Percentiles rank a stretch among this genome's conserved stretches.
phyloP scores from a whole-genome alignment of 2,888 invertebrate species.

The Luperina nickerlii region DNA sequence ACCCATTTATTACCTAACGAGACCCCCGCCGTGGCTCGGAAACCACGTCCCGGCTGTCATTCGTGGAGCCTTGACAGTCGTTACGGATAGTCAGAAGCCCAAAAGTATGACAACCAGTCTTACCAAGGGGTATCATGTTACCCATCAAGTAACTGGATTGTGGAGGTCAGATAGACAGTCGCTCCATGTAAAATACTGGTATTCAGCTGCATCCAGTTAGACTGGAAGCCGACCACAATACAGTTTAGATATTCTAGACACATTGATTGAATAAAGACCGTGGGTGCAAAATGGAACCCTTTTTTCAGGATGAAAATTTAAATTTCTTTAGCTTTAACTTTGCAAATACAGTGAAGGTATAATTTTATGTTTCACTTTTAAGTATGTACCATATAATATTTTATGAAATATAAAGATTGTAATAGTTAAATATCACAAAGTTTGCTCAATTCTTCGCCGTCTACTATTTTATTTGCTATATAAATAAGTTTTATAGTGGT shows the following conservation, averaged over 20 bases:
- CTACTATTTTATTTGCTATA: background rate
- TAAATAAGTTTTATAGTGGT: conserved; percentile 15
- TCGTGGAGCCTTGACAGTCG: background rate
- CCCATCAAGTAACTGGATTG: too few species aligned
- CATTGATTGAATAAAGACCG: background rate
- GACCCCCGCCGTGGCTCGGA: background rate
- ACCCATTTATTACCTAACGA: background rate
- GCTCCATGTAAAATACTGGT: background rate
- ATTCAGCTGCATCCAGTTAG: too few species aligned
- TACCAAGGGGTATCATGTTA: background rate
- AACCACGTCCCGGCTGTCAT: background rate
- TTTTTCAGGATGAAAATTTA: conserved; percentile 11
- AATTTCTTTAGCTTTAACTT: background rate
- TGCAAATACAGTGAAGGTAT: background rate
- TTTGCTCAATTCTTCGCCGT: background rate
- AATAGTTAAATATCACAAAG: conserved; percentile 4
- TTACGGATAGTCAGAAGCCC: background rate
- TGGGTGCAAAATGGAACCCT: background rate
- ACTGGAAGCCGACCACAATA: too few species aligned
- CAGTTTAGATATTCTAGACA: too few species aligned
- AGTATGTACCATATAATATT: background rate
- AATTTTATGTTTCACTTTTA: background rate
- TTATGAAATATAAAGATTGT: background rate
- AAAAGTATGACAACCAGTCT: background rate
- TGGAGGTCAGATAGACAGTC: background rate